Base-by-base conservation (phyloP, 1,140 invertebrate species). In the Musca vetustissima region DNA sequence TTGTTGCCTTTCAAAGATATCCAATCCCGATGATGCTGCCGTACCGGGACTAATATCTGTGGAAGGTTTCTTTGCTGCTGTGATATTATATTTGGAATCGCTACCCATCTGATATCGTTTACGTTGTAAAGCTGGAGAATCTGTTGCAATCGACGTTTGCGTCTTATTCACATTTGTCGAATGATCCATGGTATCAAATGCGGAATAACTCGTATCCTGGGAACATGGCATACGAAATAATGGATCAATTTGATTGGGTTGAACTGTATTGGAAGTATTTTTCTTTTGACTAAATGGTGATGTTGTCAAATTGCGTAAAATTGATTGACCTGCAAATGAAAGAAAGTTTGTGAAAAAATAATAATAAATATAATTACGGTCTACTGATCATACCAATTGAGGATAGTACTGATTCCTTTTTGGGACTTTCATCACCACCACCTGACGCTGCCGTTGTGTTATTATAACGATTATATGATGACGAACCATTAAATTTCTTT, bases 251-350 rank as follows among this genome's bases (percentile, higher is more conserved):
- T 72, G 71, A 67, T 69, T 66, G 1, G 66, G 47, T 52, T 67
- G 69, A 7, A 64, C 67, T 61, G 61, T 48, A 25, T 48, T 32
- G 61, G 67, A 47, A 67, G 48, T 76, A 73, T 73, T 28, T 59
- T 78, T 80, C 73, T 81, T 81, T 75, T 81, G 79, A 70, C 79
- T 81, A 22, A 81, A 81, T 36, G 79, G 79, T 57, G 79, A 81
- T 32, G 79, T 80, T 0, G 79, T 81, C 68, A 81, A 64, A 70
- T 81, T 81, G 47, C 79, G 76, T 57, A 81, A 64, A 59, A 81
- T 81, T 9, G 79, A 75, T 73, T 81, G 79, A 19, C 79, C 78
- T 80, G 43, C 2, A 43, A 47, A 15, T 19, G 3, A 4, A n/a
- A 48, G 49, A 19, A 32, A 13, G n/a, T n/a, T n/a, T n/a, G n/a